Percentiles rank a stretch among this genome's conserved stretches.
These are phyloP conservation scores for Arion vulgaris DNA, from an alignment of 1,140 invertebrate genomes.

Conservation along the genomic window DNA sequence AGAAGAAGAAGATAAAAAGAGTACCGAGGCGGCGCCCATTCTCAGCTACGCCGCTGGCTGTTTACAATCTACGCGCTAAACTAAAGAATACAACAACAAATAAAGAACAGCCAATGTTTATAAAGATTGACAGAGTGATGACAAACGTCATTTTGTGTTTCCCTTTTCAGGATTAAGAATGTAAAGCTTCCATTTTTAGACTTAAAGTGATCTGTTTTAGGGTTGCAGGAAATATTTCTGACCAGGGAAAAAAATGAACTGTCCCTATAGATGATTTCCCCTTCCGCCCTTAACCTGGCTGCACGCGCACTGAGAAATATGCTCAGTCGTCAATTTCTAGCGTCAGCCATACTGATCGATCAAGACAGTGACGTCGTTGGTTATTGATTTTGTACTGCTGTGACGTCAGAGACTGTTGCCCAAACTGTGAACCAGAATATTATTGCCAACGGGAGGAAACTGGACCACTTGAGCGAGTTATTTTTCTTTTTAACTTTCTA, in stretches of 20 bases:
- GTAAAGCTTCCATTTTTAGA: not conserved
- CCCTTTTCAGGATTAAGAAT: not conserved
- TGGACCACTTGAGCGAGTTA: not conserved
- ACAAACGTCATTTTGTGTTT: not conserved
- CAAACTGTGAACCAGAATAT: constrained; percentile 14
- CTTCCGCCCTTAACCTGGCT: not conserved
- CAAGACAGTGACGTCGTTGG: not conserved
- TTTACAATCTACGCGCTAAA: no score
- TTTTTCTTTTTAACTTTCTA: no score
- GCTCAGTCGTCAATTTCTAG: not conserved
- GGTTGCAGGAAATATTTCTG: not conserved
- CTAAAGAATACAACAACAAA: no score
- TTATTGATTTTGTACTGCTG: not conserved
- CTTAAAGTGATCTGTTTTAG: not conserved
- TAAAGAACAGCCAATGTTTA: no score
- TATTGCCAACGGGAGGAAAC: not conserved
- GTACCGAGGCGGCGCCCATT: no score
- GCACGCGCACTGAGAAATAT: not conserved
- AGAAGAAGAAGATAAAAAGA: no score
- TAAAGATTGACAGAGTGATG: no score
- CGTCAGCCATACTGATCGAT: not conserved
- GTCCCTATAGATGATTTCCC: not conserved
- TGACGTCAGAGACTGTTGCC: not conserved
- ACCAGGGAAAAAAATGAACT: not conserved
- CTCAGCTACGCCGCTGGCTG: no score